Percentiles rank a stretch among this genome's conserved stretches.
Evolutionary conservation across 2,797 vertebrate genomes (phyloP).

Genomic region (Morus bassanus): DNA sequence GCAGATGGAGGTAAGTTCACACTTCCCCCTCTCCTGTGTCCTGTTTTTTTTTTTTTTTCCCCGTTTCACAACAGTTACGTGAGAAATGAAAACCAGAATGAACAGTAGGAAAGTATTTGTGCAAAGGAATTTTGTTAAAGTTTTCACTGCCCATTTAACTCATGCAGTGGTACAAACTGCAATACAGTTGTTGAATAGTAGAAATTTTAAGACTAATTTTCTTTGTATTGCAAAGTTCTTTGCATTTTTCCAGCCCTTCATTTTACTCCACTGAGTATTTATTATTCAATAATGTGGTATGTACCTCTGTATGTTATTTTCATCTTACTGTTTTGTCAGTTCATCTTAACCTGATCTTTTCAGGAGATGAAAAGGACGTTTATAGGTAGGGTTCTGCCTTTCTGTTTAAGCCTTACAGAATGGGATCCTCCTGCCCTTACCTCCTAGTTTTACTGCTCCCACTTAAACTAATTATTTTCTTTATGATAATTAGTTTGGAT

Average conservation of each 20-base stretch:
- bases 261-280: background rate
- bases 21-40: fast-evolving
- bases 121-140: background rate
- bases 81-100: background rate
- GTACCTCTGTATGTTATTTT: background rate
- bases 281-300: fast-evolving
- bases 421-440: background rate
- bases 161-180: background rate
- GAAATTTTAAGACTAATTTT: background rate
- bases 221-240: background rate
- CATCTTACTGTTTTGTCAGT: background rate
- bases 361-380: background rate
- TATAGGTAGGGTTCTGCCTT: background rate
- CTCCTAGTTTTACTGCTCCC: background rate
- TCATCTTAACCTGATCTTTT: background rate
- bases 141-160: background rate
- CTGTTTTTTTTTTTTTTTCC: background rate
- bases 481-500: background rate
- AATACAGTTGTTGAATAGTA: background rate
- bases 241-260: background rate
- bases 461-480: background rate
- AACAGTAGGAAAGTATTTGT: background rate
- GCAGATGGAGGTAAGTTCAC: background rate
- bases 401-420: background rate
- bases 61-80: background rate